These are phyloP conservation scores for Siniperca knerii DNA, from an alignment of 2,113 vertebrate species.

Conservation along the genomic window DNA sequence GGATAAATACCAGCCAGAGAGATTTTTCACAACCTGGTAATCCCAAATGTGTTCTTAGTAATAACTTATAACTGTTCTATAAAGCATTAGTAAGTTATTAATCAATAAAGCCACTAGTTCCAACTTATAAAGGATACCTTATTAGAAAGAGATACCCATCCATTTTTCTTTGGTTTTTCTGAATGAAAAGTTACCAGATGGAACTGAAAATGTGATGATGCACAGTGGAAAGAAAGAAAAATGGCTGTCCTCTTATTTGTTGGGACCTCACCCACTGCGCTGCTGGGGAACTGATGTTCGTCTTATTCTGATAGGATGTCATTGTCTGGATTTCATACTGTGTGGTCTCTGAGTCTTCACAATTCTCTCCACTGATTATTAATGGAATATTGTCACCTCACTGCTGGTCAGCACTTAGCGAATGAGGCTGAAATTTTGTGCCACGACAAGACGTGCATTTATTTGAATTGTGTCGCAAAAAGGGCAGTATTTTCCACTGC, in stretches of 20 bases:
- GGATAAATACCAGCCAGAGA: neutral
- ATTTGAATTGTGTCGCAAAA: neutral
- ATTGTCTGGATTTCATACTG: neutral
- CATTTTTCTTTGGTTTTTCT: neutral
- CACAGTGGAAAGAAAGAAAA: neutral
- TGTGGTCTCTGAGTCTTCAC: neutral
- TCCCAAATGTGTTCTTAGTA: neutral
- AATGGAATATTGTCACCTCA: neutral
- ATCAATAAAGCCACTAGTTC: neutral
- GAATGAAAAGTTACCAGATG: neutral
- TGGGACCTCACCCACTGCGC: neutral
- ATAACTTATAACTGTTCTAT: neutral
- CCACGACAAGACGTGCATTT: neutral
- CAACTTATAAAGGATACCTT: neutral
- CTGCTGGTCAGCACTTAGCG: neutral
- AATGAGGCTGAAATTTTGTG: neutral
- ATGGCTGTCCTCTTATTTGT: neutral
- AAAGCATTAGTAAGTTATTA: neutral
- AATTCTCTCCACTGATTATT: neutral
- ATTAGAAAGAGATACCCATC: neutral
- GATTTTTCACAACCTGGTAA: neutral
- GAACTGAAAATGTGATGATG: neutral
- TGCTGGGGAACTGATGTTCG: neutral
- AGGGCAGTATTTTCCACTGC: neutral
- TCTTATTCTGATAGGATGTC: neutral